Percentiles rank a stretch among this genome's conserved stretches.
Conservation (phyloP, 1,140 invertebrate genomes). For the Atopsyche davidsoni region DNA sequence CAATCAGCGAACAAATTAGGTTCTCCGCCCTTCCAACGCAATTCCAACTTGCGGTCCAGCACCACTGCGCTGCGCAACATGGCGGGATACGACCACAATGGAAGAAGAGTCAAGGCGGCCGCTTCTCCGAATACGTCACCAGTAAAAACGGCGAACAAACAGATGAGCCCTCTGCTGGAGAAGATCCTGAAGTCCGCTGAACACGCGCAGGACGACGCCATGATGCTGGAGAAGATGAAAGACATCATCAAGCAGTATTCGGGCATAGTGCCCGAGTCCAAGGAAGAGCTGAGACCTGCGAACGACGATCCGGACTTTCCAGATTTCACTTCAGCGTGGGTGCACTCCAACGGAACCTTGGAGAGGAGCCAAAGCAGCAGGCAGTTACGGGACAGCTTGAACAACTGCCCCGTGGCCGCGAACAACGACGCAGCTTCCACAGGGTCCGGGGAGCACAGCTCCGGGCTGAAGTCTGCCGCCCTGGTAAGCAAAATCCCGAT, state of each 20-base stretch:
- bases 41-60: conserved; percentile 56
- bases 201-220: conserved; percentile 60
- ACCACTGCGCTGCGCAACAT: conserved; percentile 45
- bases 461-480: conserved; percentile 35
- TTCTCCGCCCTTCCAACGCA: conserved; percentile 51
- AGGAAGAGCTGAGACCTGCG: conserved; percentile 39
- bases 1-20: conserved; percentile 39
- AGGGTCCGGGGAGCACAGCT: conserved; percentile 25
- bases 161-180: conserved; percentile 58
- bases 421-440: conserved; percentile 16
- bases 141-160: conserved; percentile 47
- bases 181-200: conserved; percentile 64
- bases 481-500: conserved; percentile 35
- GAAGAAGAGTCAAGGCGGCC: conserved; percentile 33
- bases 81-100: conserved; percentile 48
- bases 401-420: conserved; percentile 26
- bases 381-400: conserved; percentile 35
- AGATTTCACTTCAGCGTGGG: conserved; percentile 65
- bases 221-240: conserved; percentile 65
- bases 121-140: conserved; percentile 42
- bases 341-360: conserved; percentile 63
- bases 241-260: conserved; percentile 62
- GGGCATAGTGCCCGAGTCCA: conserved; percentile 40
- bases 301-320: conserved; percentile 56
- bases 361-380: conserved; percentile 49